A percentile compares a stretch with the other conserved stretches of the same genome.
Conservation (phyloP, 1,140 invertebrate species). For the Drosophila ananassae region DNA sequence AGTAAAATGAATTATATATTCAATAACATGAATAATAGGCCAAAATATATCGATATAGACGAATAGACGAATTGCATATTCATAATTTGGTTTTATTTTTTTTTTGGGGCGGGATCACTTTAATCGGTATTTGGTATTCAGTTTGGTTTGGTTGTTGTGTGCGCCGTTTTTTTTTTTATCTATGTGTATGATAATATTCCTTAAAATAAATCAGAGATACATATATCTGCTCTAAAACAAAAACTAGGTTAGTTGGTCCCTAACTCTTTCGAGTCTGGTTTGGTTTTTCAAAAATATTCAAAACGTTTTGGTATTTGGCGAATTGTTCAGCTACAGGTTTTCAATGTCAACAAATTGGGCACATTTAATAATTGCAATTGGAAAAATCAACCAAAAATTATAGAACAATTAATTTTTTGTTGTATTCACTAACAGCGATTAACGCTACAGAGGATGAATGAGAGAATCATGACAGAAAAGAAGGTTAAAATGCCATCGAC, state of each 20-base stretch:
- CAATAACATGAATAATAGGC: conserved; percentile 55
- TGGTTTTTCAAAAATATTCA: conserved; percentile 75
- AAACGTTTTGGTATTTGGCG: conserved; percentile 57
- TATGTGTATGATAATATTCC: conserved; percentile 47
- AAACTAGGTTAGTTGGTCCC: conserved; percentile 39
- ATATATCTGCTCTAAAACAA: conserved; percentile 60
- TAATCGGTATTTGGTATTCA: neutral
- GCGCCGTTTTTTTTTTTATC: conserved; percentile 42
- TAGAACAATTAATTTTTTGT: conserved; percentile 78
- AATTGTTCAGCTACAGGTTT: conserved; percentile 78
- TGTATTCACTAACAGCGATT: conserved; percentile 69
- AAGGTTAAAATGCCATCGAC: conserved; percentile 19
- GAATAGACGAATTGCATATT: conserved; percentile 49
- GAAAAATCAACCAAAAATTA: conserved; percentile 38
- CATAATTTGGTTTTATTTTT: conserved; percentile 22
- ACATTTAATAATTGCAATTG: conserved; percentile 55
- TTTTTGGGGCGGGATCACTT: conserved; percentile 22
- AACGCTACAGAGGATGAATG: conserved; percentile 32
- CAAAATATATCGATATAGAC: conserved; percentile 62
- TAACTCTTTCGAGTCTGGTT: conserved; percentile 8
- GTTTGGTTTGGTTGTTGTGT: conserved; percentile 45
- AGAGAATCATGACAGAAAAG: conserved; percentile 23
- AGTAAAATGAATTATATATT: conserved; percentile 58
- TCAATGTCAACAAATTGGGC: conserved; percentile 77
- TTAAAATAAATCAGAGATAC: conserved; percentile 5